Evolutionary conservation across 2,888 invertebrate species (phyloP).

Genomic region (Drosophila dives): DNA sequence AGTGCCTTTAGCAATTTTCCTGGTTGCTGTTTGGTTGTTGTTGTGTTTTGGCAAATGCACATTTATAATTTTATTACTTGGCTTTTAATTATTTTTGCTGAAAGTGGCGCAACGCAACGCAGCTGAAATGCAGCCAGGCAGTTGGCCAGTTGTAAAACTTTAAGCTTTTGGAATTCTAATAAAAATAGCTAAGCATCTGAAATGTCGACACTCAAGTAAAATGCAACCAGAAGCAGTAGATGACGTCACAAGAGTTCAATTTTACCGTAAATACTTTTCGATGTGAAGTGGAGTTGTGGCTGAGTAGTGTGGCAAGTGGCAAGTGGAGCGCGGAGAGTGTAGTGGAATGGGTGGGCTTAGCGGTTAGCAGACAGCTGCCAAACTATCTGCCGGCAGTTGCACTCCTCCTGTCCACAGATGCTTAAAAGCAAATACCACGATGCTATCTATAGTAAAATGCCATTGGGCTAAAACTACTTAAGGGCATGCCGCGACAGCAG

Average conservation of each 20-base stretch:
- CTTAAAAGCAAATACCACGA: conserved; percentile 45
- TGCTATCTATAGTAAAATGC: conserved; percentile 51
- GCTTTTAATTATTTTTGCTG: conserved; percentile 65
- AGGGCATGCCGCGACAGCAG: conserved; percentile 26
- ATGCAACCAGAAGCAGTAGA: conserved; percentile 25
- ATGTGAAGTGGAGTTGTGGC: conserved; percentile 17
- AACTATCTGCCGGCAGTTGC: conserved; percentile 38
- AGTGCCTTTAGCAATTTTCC: conserved; percentile 19
- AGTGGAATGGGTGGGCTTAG: conserved; percentile 8
- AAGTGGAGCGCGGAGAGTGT: background rate
- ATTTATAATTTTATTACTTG: conserved; percentile 65
- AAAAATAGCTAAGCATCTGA: conserved; percentile 65
- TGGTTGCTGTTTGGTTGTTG: background rate
- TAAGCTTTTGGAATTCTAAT: conserved; percentile 59
- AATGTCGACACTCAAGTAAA: conserved; percentile 59
- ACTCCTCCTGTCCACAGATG: conserved; percentile 43
- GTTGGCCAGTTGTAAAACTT: conserved; percentile 4
- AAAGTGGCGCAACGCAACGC: conserved; percentile 37
- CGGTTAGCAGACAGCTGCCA: conserved; percentile 56
- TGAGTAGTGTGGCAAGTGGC: background rate
- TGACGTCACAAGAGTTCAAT: conserved; percentile 63
- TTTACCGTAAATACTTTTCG: conserved; percentile 72
- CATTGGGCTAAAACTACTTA: conserved; percentile 68
- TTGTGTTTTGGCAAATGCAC: conserved; percentile 38
- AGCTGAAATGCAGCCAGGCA: conserved; percentile 26